A percentile compares a stretch with the other conserved stretches of the same genome.
These are phyloP conservation scores for Dolichoris vasculosae DNA, from an alignment of 1,140 invertebrate genomes.

Conservation along the genomic window DNA sequence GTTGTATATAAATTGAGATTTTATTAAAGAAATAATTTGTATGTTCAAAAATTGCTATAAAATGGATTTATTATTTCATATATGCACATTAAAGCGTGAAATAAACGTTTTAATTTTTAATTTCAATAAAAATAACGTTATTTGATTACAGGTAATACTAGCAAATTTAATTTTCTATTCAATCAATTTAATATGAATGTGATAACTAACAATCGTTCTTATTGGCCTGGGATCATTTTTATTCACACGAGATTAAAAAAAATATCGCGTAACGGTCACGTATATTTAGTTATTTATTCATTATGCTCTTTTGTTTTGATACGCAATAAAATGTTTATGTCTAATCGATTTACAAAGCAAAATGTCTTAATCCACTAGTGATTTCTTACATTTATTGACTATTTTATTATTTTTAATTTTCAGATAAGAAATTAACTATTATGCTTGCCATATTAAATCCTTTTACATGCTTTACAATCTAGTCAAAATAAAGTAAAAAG, in stretches of 20 bases:
- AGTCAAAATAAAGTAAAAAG: neutral
- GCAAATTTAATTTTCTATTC: constrained; percentile 27
- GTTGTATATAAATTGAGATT: neutral
- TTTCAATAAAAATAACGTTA: constrained; percentile 31
- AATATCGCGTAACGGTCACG: constrained; percentile 19
- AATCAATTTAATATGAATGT: constrained; percentile 31
- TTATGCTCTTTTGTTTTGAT: constrained; percentile 29
- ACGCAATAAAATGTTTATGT: constrained; percentile 34
- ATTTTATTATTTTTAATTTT: constrained; percentile 31
- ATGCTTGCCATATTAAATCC: neutral
- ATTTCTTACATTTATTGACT: constrained; percentile 21
- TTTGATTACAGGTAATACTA: constrained; percentile 28
- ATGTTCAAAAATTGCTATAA: neutral
- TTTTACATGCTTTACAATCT: neutral
- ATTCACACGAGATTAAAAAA: constrained; percentile 40
- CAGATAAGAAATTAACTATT: constrained; percentile 4
- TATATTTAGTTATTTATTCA: constrained; percentile 38
- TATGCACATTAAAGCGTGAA: constrained; percentile 16
- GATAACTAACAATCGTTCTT: constrained; percentile 35
- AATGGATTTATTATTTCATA: neutral
- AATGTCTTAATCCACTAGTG: constrained; percentile 24
- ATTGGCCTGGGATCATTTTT: constrained; percentile 28
- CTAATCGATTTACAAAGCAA: constrained; percentile 23
- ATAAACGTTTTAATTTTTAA: constrained; percentile 32
- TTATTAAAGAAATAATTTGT: neutral